Evolutionary conservation across 2,113 vertebrate genomes (phyloP).

Genomic region (Felis chaus): DNA sequence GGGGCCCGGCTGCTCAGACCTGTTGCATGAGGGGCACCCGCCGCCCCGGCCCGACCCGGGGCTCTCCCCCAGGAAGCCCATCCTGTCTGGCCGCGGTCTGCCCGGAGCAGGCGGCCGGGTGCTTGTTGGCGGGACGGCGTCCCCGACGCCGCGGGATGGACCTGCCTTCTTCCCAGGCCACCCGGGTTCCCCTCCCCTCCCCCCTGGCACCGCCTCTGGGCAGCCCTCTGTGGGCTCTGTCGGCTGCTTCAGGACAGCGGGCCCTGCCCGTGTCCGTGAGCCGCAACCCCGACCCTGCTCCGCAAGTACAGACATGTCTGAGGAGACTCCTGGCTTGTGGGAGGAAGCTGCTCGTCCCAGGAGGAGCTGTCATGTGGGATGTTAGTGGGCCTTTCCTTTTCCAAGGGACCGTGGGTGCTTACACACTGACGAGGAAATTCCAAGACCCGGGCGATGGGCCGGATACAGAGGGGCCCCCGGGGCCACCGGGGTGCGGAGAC

Average conservation of each 20-base stretch:
- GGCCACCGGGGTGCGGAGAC: background rate
- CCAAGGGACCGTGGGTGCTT: constrained; percentile 1
- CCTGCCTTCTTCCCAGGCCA: background rate
- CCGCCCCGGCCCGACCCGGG: background rate
- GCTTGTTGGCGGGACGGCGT: too few relatives aligned
- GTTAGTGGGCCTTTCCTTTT: background rate
- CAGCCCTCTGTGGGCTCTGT: background rate
- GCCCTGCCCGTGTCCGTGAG: too few relatives aligned
- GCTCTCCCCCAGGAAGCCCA: background rate
- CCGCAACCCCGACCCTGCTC: background rate
- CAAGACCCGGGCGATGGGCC: constrained; percentile 70
- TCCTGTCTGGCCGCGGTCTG: background rate
- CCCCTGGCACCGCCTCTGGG: background rate
- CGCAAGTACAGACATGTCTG: background rate
- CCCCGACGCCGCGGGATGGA: too few relatives aligned
- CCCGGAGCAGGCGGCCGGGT: background rate
- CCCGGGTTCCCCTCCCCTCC: background rate
- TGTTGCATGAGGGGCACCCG: background rate
- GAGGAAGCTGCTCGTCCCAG: background rate
- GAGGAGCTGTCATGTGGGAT: background rate
- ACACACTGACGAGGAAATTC: constrained; percentile 72
- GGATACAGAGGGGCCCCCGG: constrained; percentile 21
- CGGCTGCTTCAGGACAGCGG: accelerated
- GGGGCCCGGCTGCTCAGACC: background rate
- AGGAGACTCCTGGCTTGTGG: background rate